A percentile compares a stretch with the other conserved stretches of the same genome.
These are phyloP conservation scores for Ellobium chinense DNA, from an alignment of 2,888 invertebrate genomes.

Conservation along the genomic window DNA sequence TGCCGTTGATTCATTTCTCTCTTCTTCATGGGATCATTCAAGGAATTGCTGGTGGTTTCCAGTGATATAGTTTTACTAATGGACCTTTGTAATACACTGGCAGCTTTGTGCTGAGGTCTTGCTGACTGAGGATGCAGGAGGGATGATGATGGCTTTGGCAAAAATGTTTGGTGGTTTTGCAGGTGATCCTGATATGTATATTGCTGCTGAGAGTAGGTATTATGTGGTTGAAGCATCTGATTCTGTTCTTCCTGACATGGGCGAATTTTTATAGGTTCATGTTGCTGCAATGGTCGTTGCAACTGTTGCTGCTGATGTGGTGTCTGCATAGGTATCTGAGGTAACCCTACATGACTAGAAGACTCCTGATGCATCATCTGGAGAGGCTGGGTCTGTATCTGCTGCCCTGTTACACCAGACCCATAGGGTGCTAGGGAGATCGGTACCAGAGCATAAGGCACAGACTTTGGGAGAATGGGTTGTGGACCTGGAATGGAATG, in stretches of 20 bases:
- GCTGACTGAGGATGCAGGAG: neutral
- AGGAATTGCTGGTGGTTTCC: neutral
- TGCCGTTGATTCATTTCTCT: neutral
- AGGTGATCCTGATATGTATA: neutral
- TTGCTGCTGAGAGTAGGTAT: neutral
- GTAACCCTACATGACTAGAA: too few relatives aligned
- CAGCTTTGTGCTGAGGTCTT: too few relatives aligned
- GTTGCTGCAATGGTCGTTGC: neutral
- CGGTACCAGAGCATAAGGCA: constrained; percentile 38
- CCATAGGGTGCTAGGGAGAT: neutral
- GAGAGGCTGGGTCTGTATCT: neutral
- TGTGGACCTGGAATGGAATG: constrained; percentile 30
- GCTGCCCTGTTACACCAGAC: neutral
- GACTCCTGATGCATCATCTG: neutral
- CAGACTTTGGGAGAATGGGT: constrained; percentile 37
- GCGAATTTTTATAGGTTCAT: neutral
- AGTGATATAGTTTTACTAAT: neutral
- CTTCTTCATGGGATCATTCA: neutral
- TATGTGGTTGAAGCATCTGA: neutral
- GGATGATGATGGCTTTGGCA: neutral
- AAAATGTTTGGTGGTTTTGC: neutral
- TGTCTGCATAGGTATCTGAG: neutral
- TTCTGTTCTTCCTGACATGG: neutral
- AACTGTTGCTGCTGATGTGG: neutral
- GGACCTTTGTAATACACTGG: too few relatives aligned